Evolutionary conservation across 2,113 vertebrate species (phyloP).

Genomic region (western clawed frog (Xenopus tropicalis)): UCB_Xtro_10.0 CM004448.2:70423501-70424000

Average conservation of each 20-base stretch:
- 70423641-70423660: too few relatives aligned
- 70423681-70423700: too few relatives aligned
- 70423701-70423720: background rate
- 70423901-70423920: background rate
- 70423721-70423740: background rate
- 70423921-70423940: background rate
- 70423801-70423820: slow-evolving; percentile 6
- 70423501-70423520: too few relatives aligned
- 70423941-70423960: background rate
- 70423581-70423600: too few relatives aligned
- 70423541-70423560: too few relatives aligned
- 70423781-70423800: background rate
- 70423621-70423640: too few relatives aligned
- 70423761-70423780: background rate
- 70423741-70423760: background rate
- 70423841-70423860: background rate
- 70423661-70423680: too few relatives aligned
- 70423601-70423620: too few relatives aligned
- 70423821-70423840: background rate
- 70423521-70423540: too few relatives aligned
- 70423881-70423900: background rate
- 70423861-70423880: background rate
- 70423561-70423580: too few relatives aligned
- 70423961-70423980: background rate
- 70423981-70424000: background rate